Evolutionary conservation across 2,888 invertebrate genomes (phyloP), one percentile per base, ranked within the genome.

Genomic region (Macrophya annulata): DNA sequence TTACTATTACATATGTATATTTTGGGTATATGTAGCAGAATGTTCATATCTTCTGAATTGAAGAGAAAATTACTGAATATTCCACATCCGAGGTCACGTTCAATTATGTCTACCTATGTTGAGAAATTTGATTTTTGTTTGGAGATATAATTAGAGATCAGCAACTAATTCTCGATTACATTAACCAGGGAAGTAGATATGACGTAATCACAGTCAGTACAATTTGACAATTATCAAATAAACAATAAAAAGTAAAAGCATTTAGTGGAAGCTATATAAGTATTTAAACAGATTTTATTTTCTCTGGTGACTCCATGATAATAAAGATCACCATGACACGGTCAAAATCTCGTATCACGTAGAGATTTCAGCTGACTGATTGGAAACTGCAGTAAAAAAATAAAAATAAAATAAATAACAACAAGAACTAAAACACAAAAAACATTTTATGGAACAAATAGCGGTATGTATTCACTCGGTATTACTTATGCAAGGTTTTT

Each of bases 401-500:
- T 25, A 77, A 37, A 55, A 55, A 55, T 12, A 31, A 10, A 55
- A 31, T 31, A 31, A 31, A 31, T 31, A 31, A 3, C 31, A 31
- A 31, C 31, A 31, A 76, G 15, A 21, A 62, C 0, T 76, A 48
- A 21, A 79, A 62, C 79, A 81, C 81, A 62, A 62, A 37, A 12
- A 51, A 31, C 71, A 83, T 25, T 65, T 68, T 83, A 1, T 48
- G 37, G 83, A 83, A 40, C 83, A 21, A 5, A 51, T 83, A 83
- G 68, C 83, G 83, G 83, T 83, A 62, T 62, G 4, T 68, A 83
- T 83, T 68, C 68, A 37, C 17, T 68, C 48, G 17, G 43, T 71
- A 68, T 65, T 37, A 31, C 83, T 31, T 83, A 83, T 83, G 83
- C 68, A 62, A 10, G n/a, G 31, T 83, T 83, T 37, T 83, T 48